These are phyloP conservation scores for Alethe diademata DNA, from an alignment of 2,113 vertebrate species.

Conservation along the genomic window DNA sequence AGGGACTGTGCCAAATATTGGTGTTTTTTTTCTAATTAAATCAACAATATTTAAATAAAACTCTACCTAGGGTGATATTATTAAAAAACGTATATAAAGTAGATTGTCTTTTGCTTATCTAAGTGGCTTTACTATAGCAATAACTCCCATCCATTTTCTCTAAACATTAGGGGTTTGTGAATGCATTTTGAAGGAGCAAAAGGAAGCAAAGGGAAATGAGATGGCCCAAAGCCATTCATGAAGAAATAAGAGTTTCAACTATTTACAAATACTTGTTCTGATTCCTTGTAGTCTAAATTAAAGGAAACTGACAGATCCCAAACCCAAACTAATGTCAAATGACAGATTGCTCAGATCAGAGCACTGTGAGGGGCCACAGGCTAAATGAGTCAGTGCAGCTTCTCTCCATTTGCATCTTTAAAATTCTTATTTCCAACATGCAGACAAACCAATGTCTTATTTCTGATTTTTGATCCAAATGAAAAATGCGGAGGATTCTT, in stretches of 20 bases:
- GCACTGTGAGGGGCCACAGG: background rate
- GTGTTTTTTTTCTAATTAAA: slow-evolving; percentile 42
- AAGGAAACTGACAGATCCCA: slow-evolving; percentile 34
- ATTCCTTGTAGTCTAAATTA: slow-evolving; percentile 15
- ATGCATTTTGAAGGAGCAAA: background rate
- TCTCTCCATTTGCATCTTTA: background rate
- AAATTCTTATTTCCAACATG: background rate
- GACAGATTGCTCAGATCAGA: slow-evolving; percentile 53
- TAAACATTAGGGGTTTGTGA: background rate
- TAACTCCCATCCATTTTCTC: background rate
- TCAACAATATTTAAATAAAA: slow-evolving; percentile 47
- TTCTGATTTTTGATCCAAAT: background rate
- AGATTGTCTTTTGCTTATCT: background rate
- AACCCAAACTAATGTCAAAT: slow-evolving; percentile 45
- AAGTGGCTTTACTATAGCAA: slow-evolving; percentile 1
- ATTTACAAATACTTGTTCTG: slow-evolving; percentile 41
- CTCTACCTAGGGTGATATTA: background rate
- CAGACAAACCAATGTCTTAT: slow-evolving; percentile 15
- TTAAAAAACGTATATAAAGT: background rate
- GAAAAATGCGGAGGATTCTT: background rate
- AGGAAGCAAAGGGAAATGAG: background rate
- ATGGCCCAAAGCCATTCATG: background rate
- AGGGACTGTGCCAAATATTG: background rate
- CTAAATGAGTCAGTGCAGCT: slow-evolving; percentile 31
- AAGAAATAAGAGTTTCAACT: slow-evolving; percentile 25